A percentile compares a stretch with the other conserved stretches of the same genome.
Evolutionary conservation across 2,113 vertebrate species (phyloP).

Genomic region (Trinectes maculatus): DNA sequence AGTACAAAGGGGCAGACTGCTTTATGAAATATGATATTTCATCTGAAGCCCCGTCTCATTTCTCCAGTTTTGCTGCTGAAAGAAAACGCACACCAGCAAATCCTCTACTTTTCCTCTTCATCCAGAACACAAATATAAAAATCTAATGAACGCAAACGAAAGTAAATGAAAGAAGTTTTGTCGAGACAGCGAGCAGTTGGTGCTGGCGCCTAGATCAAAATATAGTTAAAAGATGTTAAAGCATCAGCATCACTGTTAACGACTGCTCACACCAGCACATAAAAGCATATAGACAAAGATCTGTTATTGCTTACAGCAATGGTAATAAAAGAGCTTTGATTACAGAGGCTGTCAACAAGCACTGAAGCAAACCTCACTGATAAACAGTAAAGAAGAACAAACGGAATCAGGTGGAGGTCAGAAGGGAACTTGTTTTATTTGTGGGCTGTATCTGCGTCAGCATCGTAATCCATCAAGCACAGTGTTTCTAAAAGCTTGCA

Average conservation of each 20-base stretch:
- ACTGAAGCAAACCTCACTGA: neutral
- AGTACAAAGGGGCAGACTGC: no score
- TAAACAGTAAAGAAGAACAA: neutral
- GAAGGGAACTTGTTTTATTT: no score
- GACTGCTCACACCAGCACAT: neutral
- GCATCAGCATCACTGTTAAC: no score
- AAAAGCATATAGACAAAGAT: neutral
- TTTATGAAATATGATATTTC: neutral
- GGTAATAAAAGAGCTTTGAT: conserved; percentile 7
- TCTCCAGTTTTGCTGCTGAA: neutral
- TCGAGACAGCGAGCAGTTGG: neutral
- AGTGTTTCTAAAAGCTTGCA: neutral
- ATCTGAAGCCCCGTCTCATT: neutral
- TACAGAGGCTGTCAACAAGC: neutral
- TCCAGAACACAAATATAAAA: neutral
- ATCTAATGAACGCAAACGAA: neutral
- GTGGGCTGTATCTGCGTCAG: no score
- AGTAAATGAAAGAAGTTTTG: neutral
- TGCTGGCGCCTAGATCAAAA: neutral
- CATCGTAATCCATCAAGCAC: no score
- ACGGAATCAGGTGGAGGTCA: no score
- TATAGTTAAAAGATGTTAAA: neutral
- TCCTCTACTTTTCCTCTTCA: neutral
- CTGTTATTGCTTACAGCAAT: neutral
- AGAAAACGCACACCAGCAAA: neutral